A percentile compares a stretch with the other conserved stretches of the same genome.
These are phyloP conservation scores for Blennius ocellaris DNA, from an alignment of 2,113 vertebrate genomes.

Conservation along the genomic window DNA sequence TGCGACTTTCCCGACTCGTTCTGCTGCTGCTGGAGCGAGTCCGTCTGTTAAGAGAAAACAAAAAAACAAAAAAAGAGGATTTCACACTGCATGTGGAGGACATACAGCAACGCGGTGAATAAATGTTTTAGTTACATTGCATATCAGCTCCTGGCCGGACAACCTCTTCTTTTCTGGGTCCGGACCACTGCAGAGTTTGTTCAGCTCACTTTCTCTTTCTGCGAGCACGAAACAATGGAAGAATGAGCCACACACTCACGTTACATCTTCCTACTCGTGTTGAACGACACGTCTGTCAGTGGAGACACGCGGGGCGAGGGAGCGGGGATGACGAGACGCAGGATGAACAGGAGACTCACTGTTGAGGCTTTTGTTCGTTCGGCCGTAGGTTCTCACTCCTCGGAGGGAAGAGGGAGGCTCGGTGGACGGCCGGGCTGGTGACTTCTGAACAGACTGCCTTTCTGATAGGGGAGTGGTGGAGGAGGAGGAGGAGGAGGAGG, in stretches of 20 bases:
- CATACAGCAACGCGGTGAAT: background rate
- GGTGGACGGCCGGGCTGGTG: constrained; percentile 63
- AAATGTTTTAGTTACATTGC: constrained; percentile 83
- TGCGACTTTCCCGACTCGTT: constrained; percentile 84
- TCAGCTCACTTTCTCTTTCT: constrained; percentile 92
- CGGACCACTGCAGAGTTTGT: constrained; percentile 85
- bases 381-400: constrained; percentile 80
- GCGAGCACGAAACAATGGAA: constrained; percentile 32
- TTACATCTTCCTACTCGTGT: no score
- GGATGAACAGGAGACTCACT: constrained; percentile 35
- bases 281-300: constrained; percentile 13
- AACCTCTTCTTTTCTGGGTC: constrained; percentile 89
- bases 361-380: constrained; percentile 81
- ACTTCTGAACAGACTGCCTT: constrained; percentile 70
- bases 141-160: constrained; percentile 85
- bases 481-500: constrained; percentile 26
- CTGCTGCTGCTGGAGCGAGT: constrained; percentile 87
- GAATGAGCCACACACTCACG: constrained; percentile 15
- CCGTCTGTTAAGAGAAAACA: constrained; percentile 80
- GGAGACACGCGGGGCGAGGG: background rate
- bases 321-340: background rate
- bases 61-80: background rate
- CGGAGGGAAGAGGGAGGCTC: constrained; percentile 62
- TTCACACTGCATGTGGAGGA: background rate
- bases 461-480: constrained; percentile 46